Evolutionary conservation across 1,140 invertebrate genomes (phyloP), one percentile per base, ranked within the genome.

Genomic region (Zaprionus tsacasi): DNA sequence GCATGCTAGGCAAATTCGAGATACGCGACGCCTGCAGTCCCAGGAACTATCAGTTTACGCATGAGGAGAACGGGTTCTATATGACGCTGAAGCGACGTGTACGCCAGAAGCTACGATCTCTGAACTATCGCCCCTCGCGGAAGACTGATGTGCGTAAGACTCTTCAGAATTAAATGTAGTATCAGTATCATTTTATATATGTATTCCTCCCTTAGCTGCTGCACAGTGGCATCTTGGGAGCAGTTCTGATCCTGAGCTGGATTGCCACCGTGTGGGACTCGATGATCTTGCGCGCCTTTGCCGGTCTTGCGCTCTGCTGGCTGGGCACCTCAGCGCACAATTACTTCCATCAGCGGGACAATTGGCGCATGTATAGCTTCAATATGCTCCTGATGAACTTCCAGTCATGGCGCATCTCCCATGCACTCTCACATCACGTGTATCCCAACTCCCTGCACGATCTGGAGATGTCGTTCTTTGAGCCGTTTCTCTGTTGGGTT

Each of bases 401-500:
- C 83, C 95, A 94, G 52, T 95, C 95, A 72, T 98, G 96, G 94
- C 93, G 96, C 66, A 94, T 97, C 45, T 95, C 94, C 0, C 97
- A 98, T 81, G 95, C 93, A 0, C 85, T 98, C 12, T 97, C 96
- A 25, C 97, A 98, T 92, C 97, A 97, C 89, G 88, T 96, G 4
- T 97, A 96, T 82, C 93, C 97, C 0, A 98, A 98, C 78, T 97
- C 96, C 0, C 82, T 96, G 6, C 94, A 95, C 92, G 97, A 98
- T 92, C 93, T 95, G 45, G 97, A 98, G 93, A 93, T 97, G 7
- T 95, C 95, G 25, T 77, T 92, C 0, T 92, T 96, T 13, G 96
- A 97, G 76, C 96, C 96, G 0, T 93, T 95, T 6, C 69, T 97
- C 5, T 92, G 94, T 25, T 97, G 94, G 93, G 91, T 96, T 17